Conservation (phyloP, 2,888 invertebrate genomes). For the Andrena camellia region DNA sequence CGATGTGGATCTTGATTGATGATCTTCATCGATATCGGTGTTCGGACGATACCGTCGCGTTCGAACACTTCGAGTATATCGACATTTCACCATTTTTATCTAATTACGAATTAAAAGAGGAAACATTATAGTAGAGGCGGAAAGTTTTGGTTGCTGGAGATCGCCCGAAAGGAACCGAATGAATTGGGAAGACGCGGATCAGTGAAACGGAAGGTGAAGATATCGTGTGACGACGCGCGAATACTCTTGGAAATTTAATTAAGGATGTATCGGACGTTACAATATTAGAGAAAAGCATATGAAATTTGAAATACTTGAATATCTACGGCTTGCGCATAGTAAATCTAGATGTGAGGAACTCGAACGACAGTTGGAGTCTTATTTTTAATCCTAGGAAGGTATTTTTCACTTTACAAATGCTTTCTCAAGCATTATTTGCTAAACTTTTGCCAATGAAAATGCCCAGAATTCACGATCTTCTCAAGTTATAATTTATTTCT, state of each 20-base stretch:
- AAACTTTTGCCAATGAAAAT: no score
- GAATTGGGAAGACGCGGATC: not conserved
- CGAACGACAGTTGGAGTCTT: no score
- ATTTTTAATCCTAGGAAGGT: no score
- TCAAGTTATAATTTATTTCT: no score
- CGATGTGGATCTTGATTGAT: constrained; percentile 2
- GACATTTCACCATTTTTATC: not conserved
- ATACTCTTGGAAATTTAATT: not conserved
- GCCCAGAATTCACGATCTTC: no score
- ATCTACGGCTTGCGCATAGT: no score
- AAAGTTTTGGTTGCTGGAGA: not conserved
- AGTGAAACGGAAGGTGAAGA: not conserved
- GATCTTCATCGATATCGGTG: not conserved
- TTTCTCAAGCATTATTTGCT: no score
- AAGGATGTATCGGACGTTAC: no score
- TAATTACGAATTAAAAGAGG: not conserved
- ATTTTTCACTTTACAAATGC: no score
- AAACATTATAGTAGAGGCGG: not conserved
- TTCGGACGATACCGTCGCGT: not conserved
- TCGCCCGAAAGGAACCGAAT: not conserved
- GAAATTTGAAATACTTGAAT: no score
- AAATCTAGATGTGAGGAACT: no score
- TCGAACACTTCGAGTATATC: not conserved
- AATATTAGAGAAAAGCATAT: no score
- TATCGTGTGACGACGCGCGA: not conserved